phyloP scores from a whole-genome alignment of 2,113 vertebrate species.

The Oxyura jamaicensis region DNA sequence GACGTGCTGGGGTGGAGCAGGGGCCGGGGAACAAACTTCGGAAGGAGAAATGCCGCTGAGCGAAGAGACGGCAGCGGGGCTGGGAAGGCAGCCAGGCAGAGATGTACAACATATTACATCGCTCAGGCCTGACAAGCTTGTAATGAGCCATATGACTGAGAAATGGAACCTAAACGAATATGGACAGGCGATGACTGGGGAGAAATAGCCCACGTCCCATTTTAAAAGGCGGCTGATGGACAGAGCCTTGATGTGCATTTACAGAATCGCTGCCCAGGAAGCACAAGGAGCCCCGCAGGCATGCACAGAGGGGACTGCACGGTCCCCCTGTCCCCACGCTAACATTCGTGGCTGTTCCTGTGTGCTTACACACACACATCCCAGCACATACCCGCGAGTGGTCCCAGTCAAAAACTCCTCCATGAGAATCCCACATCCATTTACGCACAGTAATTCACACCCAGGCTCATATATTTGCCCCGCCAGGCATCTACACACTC shows the following conservation, averaged over 20 bases:
- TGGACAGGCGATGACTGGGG: not conserved
- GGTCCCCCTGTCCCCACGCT: not conserved
- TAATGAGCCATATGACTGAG: not conserved
- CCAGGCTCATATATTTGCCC: accelerated
- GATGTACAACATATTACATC: not conserved
- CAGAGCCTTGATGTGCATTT: not conserved
- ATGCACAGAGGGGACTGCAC: accelerated
- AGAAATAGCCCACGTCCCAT: accelerated
- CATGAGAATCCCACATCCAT: not conserved
- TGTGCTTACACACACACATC: too few species aligned
- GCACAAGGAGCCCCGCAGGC: accelerated
- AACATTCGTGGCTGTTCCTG: accelerated
- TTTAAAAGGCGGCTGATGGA: not conserved
- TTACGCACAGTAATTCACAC: not conserved
- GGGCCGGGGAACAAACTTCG: not conserved
- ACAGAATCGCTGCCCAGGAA: not conserved
- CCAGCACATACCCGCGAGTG: not conserved
- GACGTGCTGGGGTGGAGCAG: not conserved
- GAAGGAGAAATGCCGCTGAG: not conserved
- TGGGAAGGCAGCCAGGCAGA: not conserved
- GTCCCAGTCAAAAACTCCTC: not conserved
- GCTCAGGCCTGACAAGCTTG: not conserved
- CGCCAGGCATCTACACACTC: too few species aligned
- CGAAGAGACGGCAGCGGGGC: not conserved
- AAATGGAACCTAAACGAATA: not conserved